phyloP scores from a whole-genome alignment of 2,888 invertebrate genomes.

The Sarcophaga subvicina region DNA sequence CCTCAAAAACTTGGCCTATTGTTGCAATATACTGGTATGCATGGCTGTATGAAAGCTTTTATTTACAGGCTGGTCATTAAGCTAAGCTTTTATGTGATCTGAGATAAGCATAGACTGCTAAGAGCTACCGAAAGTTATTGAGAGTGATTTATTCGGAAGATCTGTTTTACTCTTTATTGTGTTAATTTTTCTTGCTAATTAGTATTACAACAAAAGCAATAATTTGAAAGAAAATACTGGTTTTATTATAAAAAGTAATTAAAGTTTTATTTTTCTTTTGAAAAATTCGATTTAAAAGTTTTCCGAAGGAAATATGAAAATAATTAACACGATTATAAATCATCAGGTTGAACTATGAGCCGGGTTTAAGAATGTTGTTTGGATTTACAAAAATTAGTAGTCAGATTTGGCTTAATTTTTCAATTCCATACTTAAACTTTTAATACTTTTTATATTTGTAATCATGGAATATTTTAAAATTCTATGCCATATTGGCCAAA shows the following conservation, averaged over 20 bases:
- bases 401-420: too few relatives aligned
- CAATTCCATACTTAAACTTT: too few relatives aligned
- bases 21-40: too few relatives aligned
- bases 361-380: too few relatives aligned
- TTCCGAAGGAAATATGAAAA: neutral
- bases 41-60: slow-evolving; percentile 36
- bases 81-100: slow-evolving; percentile 32
- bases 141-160: neutral
- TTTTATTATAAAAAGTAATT: neutral
- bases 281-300: neutral
- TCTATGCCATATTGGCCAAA: too few relatives aligned
- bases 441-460: too few relatives aligned
- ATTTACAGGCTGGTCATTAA: neutral
- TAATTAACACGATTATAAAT: neutral
- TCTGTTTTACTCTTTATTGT: neutral
- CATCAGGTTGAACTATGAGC: too few relatives aligned
- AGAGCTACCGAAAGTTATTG: neutral
- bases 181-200: neutral
- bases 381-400: too few relatives aligned
- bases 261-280: neutral
- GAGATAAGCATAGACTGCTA: slow-evolving; percentile 18
- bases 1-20: too few relatives aligned
- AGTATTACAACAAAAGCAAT: neutral
- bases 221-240: too few relatives aligned
- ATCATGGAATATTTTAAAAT: too few relatives aligned